Conservation (phyloP, 2,888 invertebrate species). For the Aethes cnicana region DNA sequence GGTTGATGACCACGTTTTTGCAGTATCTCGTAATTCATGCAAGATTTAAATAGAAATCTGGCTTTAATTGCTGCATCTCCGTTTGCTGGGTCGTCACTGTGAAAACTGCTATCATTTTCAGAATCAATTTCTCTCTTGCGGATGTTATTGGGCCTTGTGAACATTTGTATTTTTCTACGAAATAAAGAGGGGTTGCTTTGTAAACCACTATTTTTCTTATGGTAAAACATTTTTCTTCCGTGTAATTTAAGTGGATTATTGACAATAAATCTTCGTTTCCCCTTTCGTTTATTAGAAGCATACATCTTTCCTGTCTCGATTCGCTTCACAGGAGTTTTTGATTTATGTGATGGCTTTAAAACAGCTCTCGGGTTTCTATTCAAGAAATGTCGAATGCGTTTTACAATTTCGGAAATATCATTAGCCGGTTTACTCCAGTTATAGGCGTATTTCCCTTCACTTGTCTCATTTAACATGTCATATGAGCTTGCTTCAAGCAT, state of each 20-base stretch:
- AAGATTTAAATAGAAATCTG: conserved; percentile 91
- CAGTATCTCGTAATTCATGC: conserved; percentile 90
- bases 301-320: not conserved
- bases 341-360: conserved; percentile 39
- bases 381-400: conserved; percentile 66
- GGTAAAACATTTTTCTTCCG: conserved; percentile 3
- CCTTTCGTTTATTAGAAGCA: conserved; percentile 32
- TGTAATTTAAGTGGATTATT: not conserved
- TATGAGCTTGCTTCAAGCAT: conserved; percentile 38
- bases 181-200: conserved; percentile 20
- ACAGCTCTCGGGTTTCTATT: conserved; percentile 51
- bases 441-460: conserved; percentile 37
- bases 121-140: conserved; percentile 14
- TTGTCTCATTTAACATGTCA: conserved; percentile 38
- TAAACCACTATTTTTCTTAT: conserved; percentile 28
- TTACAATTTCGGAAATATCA: conserved; percentile 53
- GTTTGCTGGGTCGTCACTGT: conserved; percentile 51
- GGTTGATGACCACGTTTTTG: conserved; percentile 88
- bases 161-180: conserved; percentile 33
- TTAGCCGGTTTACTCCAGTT: conserved; percentile 36
- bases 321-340: conserved; percentile 35
- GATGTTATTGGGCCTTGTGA: conserved; percentile 32
- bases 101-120: not conserved
- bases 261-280: not conserved
- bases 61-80: conserved; percentile 89